Percentiles rank a stretch among this genome's conserved stretches.
phyloP scores from a whole-genome alignment of 2,797 vertebrate species.

The Clarias pachynema region DNA sequence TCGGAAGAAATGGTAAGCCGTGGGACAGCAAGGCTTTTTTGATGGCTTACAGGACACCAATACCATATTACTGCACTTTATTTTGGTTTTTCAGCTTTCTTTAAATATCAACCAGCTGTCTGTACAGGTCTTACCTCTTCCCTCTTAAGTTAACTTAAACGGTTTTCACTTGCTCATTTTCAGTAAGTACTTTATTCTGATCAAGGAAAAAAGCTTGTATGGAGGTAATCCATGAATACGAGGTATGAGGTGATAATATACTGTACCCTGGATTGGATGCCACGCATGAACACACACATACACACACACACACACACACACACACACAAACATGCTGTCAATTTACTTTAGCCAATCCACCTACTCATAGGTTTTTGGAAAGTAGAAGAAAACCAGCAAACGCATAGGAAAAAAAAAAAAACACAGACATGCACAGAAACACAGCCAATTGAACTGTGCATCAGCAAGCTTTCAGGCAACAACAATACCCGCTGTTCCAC shows the following conservation, averaged over 20 bases:
- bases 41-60: background rate
- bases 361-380: background rate
- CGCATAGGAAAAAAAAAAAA: background rate
- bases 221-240: background rate
- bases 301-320: background rate
- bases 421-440: background rate
- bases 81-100: background rate
- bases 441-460: background rate
- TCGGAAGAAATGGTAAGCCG: background rate
- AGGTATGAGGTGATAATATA: background rate
- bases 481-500: background rate
- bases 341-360: background rate
- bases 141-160: conserved; percentile 10
- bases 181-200: conserved; percentile 4
- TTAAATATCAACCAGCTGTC: background rate
- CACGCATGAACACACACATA: background rate
- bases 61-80: background rate
- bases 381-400: background rate
- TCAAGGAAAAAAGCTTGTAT: background rate
- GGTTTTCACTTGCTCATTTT: background rate
- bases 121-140: conserved; percentile 8
- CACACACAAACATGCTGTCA: background rate
- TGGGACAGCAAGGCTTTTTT: background rate
- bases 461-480: background rate
- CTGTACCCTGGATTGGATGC: background rate